Conservation (phyloP, 2,113 vertebrate species). For the Takifugu flavidus region DNA sequence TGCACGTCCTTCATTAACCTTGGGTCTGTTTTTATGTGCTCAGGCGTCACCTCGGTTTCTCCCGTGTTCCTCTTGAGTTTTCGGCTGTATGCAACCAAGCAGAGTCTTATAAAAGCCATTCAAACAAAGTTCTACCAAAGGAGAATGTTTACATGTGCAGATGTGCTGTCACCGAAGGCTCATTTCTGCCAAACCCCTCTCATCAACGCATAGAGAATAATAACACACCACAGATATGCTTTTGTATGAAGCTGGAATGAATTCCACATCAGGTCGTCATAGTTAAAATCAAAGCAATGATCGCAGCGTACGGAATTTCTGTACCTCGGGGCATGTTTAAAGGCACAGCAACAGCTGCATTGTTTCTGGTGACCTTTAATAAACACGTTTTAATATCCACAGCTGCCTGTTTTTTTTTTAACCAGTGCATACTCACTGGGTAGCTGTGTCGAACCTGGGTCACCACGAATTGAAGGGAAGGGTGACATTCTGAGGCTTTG, state of each 20-base stretch:
- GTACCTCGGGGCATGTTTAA: background rate
- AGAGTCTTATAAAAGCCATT: too few species aligned
- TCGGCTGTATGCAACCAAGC: too few species aligned
- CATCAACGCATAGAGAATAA: slow-evolving; percentile 18
- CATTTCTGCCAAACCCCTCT: slow-evolving; percentile 8
- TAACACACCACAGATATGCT: slow-evolving; percentile 39
- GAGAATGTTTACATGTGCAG: background rate
- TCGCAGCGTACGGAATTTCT: slow-evolving; percentile 13
- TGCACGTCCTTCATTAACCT: background rate
- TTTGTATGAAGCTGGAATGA: slow-evolving; percentile 16
- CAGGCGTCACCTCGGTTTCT: background rate
- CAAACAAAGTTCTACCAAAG: too few species aligned
- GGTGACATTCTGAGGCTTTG: too few species aligned
- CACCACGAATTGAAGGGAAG: too few species aligned
- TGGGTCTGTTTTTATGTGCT: background rate
- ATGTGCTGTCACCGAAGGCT: slow-evolving; percentile 24
- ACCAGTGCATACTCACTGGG: too few species aligned
- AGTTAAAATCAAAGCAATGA: slow-evolving; percentile 20
- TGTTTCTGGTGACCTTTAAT: background rate
- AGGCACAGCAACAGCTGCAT: background rate
- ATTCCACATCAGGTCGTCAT: slow-evolving; percentile 21
- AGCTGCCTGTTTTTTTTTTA: too few species aligned
- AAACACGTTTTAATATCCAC: background rate
- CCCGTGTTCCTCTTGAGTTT: too few species aligned
- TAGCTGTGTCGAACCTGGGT: too few species aligned